Base-by-base conservation (phyloP, 2,113 vertebrate species). In the Xenopus laevis region DNA sequence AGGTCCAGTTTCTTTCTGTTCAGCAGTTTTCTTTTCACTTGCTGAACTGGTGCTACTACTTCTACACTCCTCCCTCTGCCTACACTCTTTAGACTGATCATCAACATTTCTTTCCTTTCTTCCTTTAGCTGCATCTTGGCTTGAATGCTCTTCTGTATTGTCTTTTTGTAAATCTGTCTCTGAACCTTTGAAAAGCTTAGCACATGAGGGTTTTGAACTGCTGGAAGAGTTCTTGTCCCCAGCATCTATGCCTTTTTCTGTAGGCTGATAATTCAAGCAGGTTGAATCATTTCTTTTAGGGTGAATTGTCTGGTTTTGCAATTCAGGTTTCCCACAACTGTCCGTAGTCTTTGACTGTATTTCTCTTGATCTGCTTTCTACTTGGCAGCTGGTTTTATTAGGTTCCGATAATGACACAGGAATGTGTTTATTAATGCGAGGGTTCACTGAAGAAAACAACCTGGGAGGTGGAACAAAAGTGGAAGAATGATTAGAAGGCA, bases 61-160 rank as follows among this genome's bases (percentile, higher is more conserved):
- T 81, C 75, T 78, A 52, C 40, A 79, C 63, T 79, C 85, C 82
- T 83, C 81, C 82, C 79, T 82, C 82, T 62, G 74, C 85, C 82
- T 67, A n/a, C 30, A n/a, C 78, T 82, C 84, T 72, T 80, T 83
- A 20, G 30, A 58, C 63, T 74, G 65, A 0, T 86, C 84, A 2
- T 83, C 83, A n/a, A 64, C 76, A 62, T 64, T 79, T 82, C 82
- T 73, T 74, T 88, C 87, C 79, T 84, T 90, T 47, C 80, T 87
- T 13, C 82, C 86, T 79, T 84, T 88, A 79, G 82, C 86, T 40
- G 30, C 84, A 59, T 85, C 84, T 68, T 86, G 87, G 74, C 17
- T 75, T 71, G 81, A 83, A 50, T 47, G 71, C 17, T 81, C 80
- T n/a, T 86, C 83, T 65, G 72, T 21, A 21, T 53, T 23, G n/a